Conservation (phyloP, 2,113 vertebrate species). For the Malurus melanocephalus region DNA sequence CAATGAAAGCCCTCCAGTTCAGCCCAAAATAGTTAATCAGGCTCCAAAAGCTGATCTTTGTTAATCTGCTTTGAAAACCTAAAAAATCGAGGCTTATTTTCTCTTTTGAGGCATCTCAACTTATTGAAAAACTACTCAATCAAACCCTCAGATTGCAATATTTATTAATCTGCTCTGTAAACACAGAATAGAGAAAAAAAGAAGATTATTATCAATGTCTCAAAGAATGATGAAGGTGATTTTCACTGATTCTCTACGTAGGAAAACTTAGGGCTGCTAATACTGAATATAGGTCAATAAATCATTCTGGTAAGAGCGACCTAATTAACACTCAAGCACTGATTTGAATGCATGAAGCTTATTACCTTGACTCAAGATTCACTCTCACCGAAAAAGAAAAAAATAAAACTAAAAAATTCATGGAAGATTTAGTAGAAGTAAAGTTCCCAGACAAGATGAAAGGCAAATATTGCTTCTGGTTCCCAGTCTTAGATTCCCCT, state of each 20-base stretch:
- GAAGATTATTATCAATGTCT: conserved; percentile 14
- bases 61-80: conserved; percentile 4
- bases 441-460: background rate
- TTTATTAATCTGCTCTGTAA: conserved; percentile 19
- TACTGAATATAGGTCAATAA: conserved; percentile 40
- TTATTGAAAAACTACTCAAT: background rate
- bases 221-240: conserved; percentile 35
- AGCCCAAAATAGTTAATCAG: conserved; percentile 1
- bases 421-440: background rate
- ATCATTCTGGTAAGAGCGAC: conserved; percentile 37
- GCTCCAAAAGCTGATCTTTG: background rate
- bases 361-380: background rate
- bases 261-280: background rate
- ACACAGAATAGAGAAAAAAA: conserved; percentile 18
- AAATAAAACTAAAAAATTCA: background rate
- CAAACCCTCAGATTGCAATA: background rate
- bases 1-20: background rate
- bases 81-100: conserved; percentile 9
- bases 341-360: conserved; percentile 10
- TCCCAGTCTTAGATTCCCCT: background rate
- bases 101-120: background rate
- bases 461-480: background rate
- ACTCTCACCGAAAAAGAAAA: background rate
- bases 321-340: conserved; percentile 30
- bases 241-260: conserved; percentile 1